phyloP scores from a whole-genome alignment of 2,888 invertebrate genomes.

The Agrotis exclamationis region DNA sequence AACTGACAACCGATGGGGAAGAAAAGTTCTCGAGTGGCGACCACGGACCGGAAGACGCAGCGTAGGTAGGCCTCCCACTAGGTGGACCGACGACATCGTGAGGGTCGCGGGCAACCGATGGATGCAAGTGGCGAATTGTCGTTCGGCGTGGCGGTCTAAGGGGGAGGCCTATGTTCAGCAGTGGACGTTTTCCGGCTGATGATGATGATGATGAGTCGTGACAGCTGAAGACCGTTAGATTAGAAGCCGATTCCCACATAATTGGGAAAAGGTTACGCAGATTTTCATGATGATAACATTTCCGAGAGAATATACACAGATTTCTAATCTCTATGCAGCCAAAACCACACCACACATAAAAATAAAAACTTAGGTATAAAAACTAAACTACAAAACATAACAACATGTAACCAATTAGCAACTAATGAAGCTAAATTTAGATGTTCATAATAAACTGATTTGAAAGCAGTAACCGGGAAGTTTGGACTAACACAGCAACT shows the following conservation, averaged over 20 bases:
- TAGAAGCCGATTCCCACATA: neutral
- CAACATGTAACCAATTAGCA: constrained; percentile 25
- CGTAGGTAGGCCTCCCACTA: too few species aligned
- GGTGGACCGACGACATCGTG: too few species aligned
- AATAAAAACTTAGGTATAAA: neutral
- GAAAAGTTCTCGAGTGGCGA: too few species aligned
- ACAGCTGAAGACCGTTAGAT: neutral
- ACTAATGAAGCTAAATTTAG: constrained; percentile 47
- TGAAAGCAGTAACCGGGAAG: constrained; percentile 24
- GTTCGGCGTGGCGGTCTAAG: too few species aligned
- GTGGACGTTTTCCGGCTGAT: too few species aligned
- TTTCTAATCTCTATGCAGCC: neutral
- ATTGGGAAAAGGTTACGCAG: neutral
- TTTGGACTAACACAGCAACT: constrained; percentile 25
- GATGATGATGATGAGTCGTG: too few species aligned
- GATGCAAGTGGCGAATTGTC: too few species aligned
- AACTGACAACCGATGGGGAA: too few species aligned
- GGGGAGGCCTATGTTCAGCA: too few species aligned
- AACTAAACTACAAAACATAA: neutral
- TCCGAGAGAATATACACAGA: too few species aligned
- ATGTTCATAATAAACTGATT: constrained; percentile 45
- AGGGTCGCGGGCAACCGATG: too few species aligned
- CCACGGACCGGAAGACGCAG: too few species aligned
- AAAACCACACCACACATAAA: neutral
- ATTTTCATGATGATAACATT: neutral